A percentile compares a stretch with the other conserved stretches of the same genome.
Conservation (phyloP, 1,140 invertebrate genomes). For the Diachasmimorpha longicaudata region DNA sequence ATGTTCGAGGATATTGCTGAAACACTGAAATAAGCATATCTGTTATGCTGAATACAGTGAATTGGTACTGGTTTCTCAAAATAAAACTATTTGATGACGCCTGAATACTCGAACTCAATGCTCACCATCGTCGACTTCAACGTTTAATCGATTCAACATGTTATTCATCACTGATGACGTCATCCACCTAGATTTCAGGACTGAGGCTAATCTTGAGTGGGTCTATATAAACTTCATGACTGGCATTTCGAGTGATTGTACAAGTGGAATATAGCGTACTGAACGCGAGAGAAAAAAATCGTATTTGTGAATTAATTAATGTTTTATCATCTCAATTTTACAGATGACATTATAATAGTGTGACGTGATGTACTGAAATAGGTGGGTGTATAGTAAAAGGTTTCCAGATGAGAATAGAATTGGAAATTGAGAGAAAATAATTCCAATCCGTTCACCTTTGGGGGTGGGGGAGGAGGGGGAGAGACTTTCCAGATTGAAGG, state of each 20-base stretch:
- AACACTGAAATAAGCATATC: neutral
- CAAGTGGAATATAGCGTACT: neutral
- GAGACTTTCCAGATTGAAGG: neutral
- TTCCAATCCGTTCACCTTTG: neutral
- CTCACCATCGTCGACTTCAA: neutral
- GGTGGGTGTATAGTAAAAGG: neutral
- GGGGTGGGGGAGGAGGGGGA: neutral
- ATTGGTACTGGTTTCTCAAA: neutral
- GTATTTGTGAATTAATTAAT: neutral
- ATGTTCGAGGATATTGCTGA: neutral
- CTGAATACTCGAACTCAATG: neutral
- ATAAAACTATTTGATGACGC: conserved; percentile 19
- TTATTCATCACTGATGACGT: conserved; percentile 14
- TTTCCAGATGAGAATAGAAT: neutral
- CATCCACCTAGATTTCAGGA: conserved; percentile 1
- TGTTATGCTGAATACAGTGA: neutral
- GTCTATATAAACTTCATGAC: conserved; percentile 8
- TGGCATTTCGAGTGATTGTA: conserved; percentile 1
- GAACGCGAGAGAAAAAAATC: neutral
- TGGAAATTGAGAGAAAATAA: neutral
- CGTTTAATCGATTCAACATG: conserved; percentile 11
- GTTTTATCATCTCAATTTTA: neutral
- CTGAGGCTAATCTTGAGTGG: neutral
- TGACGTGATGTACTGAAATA: neutral
- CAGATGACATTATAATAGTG: neutral